A percentile compares a stretch with the other conserved stretches of the same genome.
Evolutionary conservation across 1,140 invertebrate species (phyloP).

Genomic region (Bradynema listronoti): DNA sequence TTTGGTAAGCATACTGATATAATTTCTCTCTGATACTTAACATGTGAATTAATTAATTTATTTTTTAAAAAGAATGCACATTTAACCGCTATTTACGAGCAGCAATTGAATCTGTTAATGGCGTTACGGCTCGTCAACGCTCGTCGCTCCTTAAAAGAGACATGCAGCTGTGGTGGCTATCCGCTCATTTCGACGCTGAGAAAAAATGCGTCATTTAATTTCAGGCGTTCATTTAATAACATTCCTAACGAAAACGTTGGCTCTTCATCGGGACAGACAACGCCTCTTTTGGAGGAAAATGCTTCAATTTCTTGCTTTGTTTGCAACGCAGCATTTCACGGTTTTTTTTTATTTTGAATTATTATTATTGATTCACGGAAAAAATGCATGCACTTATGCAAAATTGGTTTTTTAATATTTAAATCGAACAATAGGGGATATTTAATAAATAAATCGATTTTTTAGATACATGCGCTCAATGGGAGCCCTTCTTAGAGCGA

Average conservation of each 20-base stretch:
- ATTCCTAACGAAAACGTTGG: too few relatives aligned
- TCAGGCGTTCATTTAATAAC: too few relatives aligned
- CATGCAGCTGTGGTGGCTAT: slow-evolving; percentile 17
- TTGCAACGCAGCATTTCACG: slow-evolving; percentile 23
- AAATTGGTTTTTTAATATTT: neutral
- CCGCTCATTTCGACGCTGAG: neutral
- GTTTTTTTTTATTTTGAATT: slow-evolving; percentile 2
- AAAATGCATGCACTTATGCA: neutral
- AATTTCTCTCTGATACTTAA: slow-evolving; percentile 3
- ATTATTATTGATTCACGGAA: neutral
- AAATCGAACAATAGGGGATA: neutral
- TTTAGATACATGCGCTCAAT: slow-evolving; percentile 34
- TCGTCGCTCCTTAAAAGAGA: slow-evolving; percentile 21
- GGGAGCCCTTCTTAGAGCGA: slow-evolving; percentile 29
- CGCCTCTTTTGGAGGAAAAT: too few relatives aligned
- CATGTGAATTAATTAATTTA: slow-evolving; percentile 2
- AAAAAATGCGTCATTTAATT: too few relatives aligned
- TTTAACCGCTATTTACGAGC: slow-evolving; percentile 17
- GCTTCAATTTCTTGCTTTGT: slow-evolving; percentile 24
- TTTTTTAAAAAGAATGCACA: slow-evolving; percentile 13
- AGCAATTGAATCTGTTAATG: slow-evolving; percentile 17
- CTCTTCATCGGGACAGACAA: too few relatives aligned
- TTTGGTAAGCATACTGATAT: slow-evolving; percentile 10
- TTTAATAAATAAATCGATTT: neutral
- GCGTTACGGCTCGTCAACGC: slow-evolving; percentile 20